A percentile compares a stretch with the other conserved stretches of the same genome.
Conservation (phyloP, 2,113 vertebrate species). For the Myxocyprinus asiaticus region DNA sequence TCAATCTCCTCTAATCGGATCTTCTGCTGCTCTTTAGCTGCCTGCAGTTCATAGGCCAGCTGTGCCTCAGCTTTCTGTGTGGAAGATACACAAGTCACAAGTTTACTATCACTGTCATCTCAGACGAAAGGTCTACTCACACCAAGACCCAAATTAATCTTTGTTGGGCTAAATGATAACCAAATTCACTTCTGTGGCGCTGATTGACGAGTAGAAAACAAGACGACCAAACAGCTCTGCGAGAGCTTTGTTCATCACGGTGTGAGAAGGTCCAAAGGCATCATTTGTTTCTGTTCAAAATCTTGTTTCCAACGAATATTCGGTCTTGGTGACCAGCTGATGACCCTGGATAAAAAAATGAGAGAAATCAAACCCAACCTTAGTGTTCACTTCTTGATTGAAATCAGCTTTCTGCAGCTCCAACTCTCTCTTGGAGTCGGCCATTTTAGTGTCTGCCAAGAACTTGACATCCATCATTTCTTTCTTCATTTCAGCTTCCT, state of each 20-base stretch:
- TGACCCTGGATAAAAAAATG: too few relatives aligned
- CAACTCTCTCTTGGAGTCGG: constrained; percentile 89
- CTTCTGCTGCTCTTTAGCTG: constrained; percentile 93
- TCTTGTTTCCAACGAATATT: too few relatives aligned
- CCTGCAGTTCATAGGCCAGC: constrained; percentile 93
- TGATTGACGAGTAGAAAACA: too few relatives aligned
- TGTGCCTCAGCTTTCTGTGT: constrained; percentile 89
- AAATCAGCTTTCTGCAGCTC: constrained; percentile 93
- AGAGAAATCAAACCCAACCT: constrained; percentile 70
- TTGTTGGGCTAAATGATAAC: too few relatives aligned
- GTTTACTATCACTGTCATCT: neutral
- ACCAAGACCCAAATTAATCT: too few relatives aligned
- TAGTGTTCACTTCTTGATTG: constrained; percentile 91
- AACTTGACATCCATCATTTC: constrained; percentile 95
- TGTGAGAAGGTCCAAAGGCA: too few relatives aligned
- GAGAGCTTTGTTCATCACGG: too few relatives aligned
- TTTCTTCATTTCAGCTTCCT: constrained; percentile 94
- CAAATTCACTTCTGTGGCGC: too few relatives aligned
- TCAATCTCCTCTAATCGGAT: constrained; percentile 93
- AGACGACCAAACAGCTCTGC: too few relatives aligned
- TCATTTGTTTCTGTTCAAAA: too few relatives aligned
- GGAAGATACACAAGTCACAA: neutral
- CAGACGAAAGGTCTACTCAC: too few relatives aligned
- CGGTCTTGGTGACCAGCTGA: too few relatives aligned
- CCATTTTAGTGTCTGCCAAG: constrained; percentile 91